Conservation (phyloP, 2,797 vertebrate genomes). For the Anas bahamensis region DNA sequence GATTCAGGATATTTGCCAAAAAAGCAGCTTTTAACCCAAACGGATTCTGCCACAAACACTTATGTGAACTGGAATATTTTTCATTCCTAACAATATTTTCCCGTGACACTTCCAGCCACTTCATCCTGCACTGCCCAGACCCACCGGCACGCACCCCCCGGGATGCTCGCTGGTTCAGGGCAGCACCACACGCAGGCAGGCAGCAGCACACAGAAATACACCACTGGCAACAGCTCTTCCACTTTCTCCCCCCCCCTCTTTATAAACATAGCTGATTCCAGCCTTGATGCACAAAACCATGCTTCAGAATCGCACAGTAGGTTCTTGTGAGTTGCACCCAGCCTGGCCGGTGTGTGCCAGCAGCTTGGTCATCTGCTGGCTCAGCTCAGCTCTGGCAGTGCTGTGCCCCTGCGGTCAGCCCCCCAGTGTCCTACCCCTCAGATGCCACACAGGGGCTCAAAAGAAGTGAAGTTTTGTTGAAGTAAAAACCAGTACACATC, state of each 20-base stretch:
- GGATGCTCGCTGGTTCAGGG: background rate
- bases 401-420: rapidly evolving
- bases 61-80: background rate
- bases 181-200: background rate
- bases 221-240: background rate
- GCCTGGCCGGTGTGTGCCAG: background rate
- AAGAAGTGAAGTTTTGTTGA: background rate
- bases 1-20: background rate
- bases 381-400: background rate
- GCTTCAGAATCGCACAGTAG: background rate
- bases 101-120: background rate
- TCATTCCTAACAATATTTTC: background rate
- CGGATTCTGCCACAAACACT: background rate
- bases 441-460: rapidly evolving
- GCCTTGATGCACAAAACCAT: background rate
- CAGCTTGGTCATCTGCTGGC: background rate
- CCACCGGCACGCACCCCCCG: background rate
- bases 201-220: background rate
- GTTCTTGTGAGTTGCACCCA: background rate
- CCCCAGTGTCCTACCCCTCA: background rate
- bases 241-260: background rate
- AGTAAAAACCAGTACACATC: background rate
- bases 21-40: background rate
- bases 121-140: background rate
- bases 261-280: background rate